Evolutionary conservation across 2,888 invertebrate genomes (phyloP).

Genomic region (Cylloceria caligata): DNA sequence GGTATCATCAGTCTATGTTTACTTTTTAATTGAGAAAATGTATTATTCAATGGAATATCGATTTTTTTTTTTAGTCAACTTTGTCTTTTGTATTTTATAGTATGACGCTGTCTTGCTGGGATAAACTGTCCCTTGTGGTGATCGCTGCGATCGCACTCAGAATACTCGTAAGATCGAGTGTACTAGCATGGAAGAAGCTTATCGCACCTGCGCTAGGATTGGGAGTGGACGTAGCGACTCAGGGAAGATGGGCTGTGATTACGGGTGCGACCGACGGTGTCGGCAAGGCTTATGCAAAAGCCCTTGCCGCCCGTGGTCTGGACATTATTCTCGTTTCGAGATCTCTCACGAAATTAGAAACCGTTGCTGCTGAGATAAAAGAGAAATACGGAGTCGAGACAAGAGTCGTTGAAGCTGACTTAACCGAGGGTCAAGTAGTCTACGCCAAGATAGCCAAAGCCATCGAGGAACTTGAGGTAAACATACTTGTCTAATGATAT

Average conservation of each 20-base stretch:
- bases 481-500: constrained; percentile 9
- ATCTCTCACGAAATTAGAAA: constrained; percentile 89
- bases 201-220: constrained; percentile 80
- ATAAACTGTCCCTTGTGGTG: constrained; percentile 79
- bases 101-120: constrained; percentile 82
- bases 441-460: constrained; percentile 90
- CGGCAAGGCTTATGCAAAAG: constrained; percentile 93
- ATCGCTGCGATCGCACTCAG: constrained; percentile 78
- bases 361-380: constrained; percentile 91
- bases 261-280: constrained; percentile 96
- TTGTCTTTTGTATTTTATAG: constrained; percentile 65
- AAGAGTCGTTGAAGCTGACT: constrained; percentile 92
- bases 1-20: neutral
- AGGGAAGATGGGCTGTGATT: constrained; percentile 87
- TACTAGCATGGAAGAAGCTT: constrained; percentile 80
- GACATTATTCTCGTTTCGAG: constrained; percentile 93
- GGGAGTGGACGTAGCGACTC: constrained; percentile 78
- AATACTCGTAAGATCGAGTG: constrained; percentile 74
- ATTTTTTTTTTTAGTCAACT: neutral
- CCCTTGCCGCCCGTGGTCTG: constrained; percentile 91
- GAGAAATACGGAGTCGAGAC: constrained; percentile 90
- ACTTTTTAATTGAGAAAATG: neutral
- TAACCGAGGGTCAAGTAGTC: constrained; percentile 90
- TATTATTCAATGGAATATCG: no score
- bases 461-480: constrained; percentile 86